phyloP scores from a whole-genome alignment of 2,888 invertebrate species.

The Patella pellucida region DNA sequence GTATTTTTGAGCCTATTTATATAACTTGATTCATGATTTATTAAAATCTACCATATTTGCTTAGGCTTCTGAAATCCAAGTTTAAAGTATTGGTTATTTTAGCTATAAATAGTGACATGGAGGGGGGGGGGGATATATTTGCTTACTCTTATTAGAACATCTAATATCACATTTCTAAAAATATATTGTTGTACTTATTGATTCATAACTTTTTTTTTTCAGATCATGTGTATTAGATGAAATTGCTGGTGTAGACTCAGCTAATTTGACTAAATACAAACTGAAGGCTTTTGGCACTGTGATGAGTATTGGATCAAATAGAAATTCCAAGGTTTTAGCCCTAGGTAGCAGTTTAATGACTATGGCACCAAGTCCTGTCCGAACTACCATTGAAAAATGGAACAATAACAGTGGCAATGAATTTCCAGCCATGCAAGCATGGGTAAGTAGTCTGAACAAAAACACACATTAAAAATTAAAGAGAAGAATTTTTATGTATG shows the following conservation, averaged over 20 bases:
- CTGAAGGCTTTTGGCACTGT: conserved; percentile 71
- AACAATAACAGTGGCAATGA: conserved; percentile 74
- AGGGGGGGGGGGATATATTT: no score
- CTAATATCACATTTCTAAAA: no score
- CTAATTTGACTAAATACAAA: conserved; percentile 47
- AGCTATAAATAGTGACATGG: no score
- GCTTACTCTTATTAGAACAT: no score
- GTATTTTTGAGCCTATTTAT: no score
- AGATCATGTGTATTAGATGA: conserved; percentile 61
- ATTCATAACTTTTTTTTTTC: not conserved
- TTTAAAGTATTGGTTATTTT: no score
- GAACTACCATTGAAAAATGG: conserved; percentile 78
- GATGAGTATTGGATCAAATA: conserved; percentile 71
- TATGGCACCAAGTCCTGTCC: conserved; percentile 74
- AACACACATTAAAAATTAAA: no score
- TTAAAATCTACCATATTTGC: no score
- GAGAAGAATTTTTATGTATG: no score
- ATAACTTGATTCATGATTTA: no score
- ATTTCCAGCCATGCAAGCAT: conserved; percentile 73
- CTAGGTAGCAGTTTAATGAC: conserved; percentile 74
- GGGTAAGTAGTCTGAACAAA: conserved; percentile 71
- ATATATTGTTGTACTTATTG: no score
- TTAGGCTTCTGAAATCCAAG: no score
- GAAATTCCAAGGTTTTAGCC: conserved; percentile 72
- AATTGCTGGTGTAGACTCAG: conserved; percentile 44